Conservation (phyloP, 92 coral and sea anemone species). For the Siderastrea radians region DNA sequence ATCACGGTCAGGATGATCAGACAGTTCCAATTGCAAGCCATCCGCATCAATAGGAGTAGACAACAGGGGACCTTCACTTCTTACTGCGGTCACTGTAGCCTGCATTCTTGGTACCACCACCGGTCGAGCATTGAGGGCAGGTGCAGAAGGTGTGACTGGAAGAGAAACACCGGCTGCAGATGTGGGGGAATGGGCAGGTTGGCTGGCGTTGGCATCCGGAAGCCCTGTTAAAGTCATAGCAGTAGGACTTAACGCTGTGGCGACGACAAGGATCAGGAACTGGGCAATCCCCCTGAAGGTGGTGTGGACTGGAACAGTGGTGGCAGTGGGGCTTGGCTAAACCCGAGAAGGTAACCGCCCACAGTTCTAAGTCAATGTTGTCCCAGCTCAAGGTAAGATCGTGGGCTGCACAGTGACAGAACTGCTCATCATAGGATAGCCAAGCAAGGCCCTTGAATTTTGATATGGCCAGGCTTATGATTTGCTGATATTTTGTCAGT, state of each 20-base stretch:
- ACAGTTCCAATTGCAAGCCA: too few species aligned
- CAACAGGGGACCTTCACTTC: too few species aligned
- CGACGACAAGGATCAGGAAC: not conserved
- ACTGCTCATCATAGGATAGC: not conserved
- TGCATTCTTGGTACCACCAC: too few species aligned
- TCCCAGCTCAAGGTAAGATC: not conserved
- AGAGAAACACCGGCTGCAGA: too few species aligned
- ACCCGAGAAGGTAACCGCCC: not conserved
- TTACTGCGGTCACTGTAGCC: too few species aligned
- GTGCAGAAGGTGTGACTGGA: too few species aligned
- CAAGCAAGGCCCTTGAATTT: not conserved
- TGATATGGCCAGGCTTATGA: not conserved
- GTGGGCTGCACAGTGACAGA: not conserved
- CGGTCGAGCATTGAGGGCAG: too few species aligned
- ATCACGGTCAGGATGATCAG: too few species aligned
- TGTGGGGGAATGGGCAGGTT: too few species aligned
- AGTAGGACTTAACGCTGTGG: not conserved
- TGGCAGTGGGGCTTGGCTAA: not conserved
- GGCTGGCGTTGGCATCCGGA: not conserved
- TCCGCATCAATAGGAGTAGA: too few species aligned
- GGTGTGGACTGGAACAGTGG: constrained; percentile 1
- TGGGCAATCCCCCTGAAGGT: not conserved
- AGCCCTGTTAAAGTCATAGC: not conserved
- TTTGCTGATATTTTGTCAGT: not conserved
- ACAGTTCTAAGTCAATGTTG: not conserved